These are phyloP conservation scores for Geodia barretti DNA, from an alignment of 37 sponge, comb jelly and placozoan genomes.

Conservation along the genomic window DNA sequence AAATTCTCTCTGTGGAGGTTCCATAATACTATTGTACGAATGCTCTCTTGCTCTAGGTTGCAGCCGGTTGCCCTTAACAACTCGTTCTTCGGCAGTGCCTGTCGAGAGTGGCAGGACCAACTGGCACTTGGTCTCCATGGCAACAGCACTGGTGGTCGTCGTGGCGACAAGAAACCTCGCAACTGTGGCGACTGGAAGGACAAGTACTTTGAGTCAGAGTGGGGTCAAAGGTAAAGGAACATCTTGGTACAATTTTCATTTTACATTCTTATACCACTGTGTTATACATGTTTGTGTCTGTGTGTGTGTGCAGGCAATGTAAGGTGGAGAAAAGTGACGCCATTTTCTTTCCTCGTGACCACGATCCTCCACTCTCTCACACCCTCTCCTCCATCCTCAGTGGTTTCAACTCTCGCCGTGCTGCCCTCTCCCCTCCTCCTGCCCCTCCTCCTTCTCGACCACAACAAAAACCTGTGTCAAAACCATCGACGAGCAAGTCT, in stretches of 20 bases:
- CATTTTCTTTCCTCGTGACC: neutral
- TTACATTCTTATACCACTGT: neutral
- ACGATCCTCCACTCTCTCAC: neutral
- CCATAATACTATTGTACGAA: neutral
- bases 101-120: constrained; percentile 41
- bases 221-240: constrained; percentile 1
- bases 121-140: constrained; percentile 22
- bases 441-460: neutral
- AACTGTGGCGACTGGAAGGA: neutral
- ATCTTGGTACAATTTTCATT: neutral
- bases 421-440: neutral
- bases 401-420: neutral
- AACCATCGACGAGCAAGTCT: too few species aligned
- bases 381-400: neutral
- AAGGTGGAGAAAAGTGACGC: neutral
- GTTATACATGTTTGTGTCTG: neutral
- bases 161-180: constrained; percentile 1
- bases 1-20: too few species aligned
- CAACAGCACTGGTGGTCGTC: neutral
- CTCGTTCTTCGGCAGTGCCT: constrained; percentile 45
- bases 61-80: constrained; percentile 16
- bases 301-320: neutral
- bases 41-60: neutral
- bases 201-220: constrained; percentile 3
- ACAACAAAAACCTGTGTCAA: too few species aligned